phyloP scores from a whole-genome alignment of 2,888 invertebrate species.

The Escarpia spicata region DNA sequence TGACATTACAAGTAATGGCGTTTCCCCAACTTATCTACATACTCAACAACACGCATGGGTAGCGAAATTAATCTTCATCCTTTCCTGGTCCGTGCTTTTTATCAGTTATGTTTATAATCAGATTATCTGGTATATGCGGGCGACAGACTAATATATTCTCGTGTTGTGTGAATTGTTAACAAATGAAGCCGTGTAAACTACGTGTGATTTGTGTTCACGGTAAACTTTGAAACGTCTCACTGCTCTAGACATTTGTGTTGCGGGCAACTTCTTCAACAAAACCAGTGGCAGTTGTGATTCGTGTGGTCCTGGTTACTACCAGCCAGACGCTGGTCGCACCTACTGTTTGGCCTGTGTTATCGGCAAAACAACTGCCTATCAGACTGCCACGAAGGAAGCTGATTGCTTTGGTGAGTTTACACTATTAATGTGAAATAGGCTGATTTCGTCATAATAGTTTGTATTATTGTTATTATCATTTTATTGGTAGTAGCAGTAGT shows the following conservation, averaged over 20 bases:
- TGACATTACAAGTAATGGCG: too few species aligned
- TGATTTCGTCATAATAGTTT: not conserved
- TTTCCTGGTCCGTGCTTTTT: too few species aligned
- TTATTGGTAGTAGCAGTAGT: not conserved
- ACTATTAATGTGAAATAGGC: not conserved
- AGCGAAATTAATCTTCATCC: too few species aligned
- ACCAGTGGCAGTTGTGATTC: not conserved
- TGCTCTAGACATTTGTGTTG: not conserved
- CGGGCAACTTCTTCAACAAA: not conserved
- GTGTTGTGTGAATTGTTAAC: too few species aligned
- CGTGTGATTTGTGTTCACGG: not conserved
- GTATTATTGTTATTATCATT: not conserved
- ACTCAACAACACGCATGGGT: too few species aligned
- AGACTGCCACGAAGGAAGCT: not conserved
- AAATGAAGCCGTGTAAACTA: not conserved
- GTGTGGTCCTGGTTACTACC: constrained; percentile 13
- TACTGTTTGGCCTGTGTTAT: constrained; percentile 18
- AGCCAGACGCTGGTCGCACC: constrained; percentile 13
- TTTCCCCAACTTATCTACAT: too few species aligned
- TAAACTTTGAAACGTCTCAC: not conserved
- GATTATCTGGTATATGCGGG: too few species aligned
- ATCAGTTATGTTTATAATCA: too few species aligned
- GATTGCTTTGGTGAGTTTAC: constrained; percentile 8
- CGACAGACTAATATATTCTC: too few species aligned
- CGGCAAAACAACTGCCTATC: not conserved